phyloP scores from a whole-genome alignment of 1,140 invertebrate genomes.

The Trichoplusia ni region DNA sequence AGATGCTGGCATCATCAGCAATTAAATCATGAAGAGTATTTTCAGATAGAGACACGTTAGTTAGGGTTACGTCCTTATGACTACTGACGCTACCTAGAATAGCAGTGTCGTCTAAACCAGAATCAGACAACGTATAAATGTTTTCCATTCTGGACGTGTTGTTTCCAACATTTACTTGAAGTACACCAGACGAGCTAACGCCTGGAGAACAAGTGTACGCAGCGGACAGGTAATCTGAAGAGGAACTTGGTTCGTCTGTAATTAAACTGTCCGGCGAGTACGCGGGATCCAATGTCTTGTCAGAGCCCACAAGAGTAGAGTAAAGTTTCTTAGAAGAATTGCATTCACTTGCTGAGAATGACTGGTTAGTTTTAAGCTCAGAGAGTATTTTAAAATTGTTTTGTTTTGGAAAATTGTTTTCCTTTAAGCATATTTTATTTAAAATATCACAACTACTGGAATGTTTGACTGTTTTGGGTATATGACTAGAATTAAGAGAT shows the following conservation, averaged over 20 bases:
- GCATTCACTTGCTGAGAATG: constrained; percentile 6
- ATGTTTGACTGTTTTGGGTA: constrained; percentile 67
- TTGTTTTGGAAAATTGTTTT: constrained; percentile 37
- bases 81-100: constrained; percentile 68
- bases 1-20: constrained; percentile 54
- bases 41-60: constrained; percentile 69
- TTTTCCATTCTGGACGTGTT: constrained; percentile 69
- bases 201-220: constrained; percentile 65
- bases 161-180: constrained; percentile 64
- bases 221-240: constrained; percentile 75
- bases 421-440: constrained; percentile 45
- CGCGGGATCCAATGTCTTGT: constrained; percentile 47
- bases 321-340: constrained; percentile 31
- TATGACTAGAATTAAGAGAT: constrained; percentile 71
- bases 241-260: constrained; percentile 72
- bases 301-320: constrained; percentile 36
- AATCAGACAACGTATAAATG: constrained; percentile 69
- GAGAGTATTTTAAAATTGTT: constrained; percentile 23
- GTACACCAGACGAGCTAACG: constrained; percentile 46
- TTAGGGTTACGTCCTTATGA: constrained; percentile 69
- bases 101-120: constrained; percentile 69
- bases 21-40: constrained; percentile 60
- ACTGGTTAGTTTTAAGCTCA: constrained; percentile 33
- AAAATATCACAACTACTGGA: constrained; percentile 71
- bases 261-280: constrained; percentile 74